Base-by-base conservation (phyloP, 2,888 invertebrate genomes). In the Acleris laterana region DNA sequence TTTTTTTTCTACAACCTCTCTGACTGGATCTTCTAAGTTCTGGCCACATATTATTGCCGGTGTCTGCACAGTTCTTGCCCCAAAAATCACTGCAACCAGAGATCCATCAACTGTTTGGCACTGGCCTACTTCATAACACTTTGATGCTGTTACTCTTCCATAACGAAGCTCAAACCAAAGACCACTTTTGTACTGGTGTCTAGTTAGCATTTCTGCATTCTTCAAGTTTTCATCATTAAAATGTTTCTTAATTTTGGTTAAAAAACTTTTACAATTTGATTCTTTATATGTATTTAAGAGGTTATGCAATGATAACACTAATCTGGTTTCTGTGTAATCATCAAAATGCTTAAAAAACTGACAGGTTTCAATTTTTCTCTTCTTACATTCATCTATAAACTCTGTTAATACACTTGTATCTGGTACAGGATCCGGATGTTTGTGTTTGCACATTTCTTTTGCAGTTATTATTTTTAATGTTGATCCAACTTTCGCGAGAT, bases 91-190 rank as follows among this genome's bases (percentile, higher is more conserved):
- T 28, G 44, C 44, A 25, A 64, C 50, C 49, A 68, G 44, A 49
- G 64, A 32, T 17, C 64, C 68, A 59, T 68, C 62, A 28, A 9
- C 7, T 9, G 61, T 68, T 58, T 61, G 57, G 28, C 64, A 64
- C 3, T 62, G 17, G 17, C 62, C 61, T 1, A 64, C 58, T 60
- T 64, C 68, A 58, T 49, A 68, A 11, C 49, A n/a, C 44, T 53
- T 63, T 9, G 64, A 64, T 11, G 68, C 58, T 49, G 68, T 62
- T 25, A 68, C 44, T 58, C 68, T 61, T 4, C 68, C 68, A 62
- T 64, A 64, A 13, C 58, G 52, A 6, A 68, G 42, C 44, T 64
- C 64, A 42, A 38, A 55, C 55, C 44, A 59, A 44, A 63, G 63
- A 22, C 9, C 28, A 28, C 28, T 9, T 49, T 64, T 65, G 59